A percentile compares a stretch with the other conserved stretches of the same genome.
phyloP scores from a whole-genome alignment of 2,888 invertebrate genomes.

The Hololepta plana region DNA sequence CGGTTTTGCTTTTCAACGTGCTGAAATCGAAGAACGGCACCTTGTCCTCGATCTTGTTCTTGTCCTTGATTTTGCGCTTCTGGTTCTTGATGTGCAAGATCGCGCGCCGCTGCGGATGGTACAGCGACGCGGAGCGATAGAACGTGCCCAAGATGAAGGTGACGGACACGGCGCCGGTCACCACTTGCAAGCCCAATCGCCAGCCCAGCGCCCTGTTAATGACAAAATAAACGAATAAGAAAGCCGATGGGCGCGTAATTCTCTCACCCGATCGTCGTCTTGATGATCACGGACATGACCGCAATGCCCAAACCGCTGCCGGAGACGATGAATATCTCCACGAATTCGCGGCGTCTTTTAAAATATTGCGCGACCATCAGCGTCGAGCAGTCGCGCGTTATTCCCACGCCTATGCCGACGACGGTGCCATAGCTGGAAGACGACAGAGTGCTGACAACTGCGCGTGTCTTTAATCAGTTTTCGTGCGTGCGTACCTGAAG shows the following conservation, averaged over 20 bases:
- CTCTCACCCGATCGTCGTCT: constrained; percentile 54
- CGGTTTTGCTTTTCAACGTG: constrained; percentile 67
- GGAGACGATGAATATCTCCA: constrained; percentile 75
- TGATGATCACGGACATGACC: constrained; percentile 67
- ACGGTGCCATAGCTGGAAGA: constrained; percentile 64
- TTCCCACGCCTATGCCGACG: constrained; percentile 65
- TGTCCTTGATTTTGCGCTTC: constrained; percentile 66
- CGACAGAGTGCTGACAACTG: constrained; percentile 1
- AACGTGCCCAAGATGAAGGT: constrained; percentile 75
- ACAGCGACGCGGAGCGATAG: constrained; percentile 74
- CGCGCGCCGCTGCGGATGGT: constrained; percentile 73
- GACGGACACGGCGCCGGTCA: constrained; percentile 66
- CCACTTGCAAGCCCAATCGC: constrained; percentile 68
- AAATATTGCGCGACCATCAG: constrained; percentile 86
- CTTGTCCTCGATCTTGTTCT: constrained; percentile 55
- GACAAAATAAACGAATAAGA: constrained; percentile 2
- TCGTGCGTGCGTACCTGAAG: constrained; percentile 44
- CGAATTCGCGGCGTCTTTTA: constrained; percentile 64
- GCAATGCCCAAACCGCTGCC: constrained; percentile 74
- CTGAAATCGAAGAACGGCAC: constrained; percentile 77
- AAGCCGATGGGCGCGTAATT: background rate
- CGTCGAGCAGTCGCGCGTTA: constrained; percentile 71
- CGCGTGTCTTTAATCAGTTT: background rate
- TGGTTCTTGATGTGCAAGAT: constrained; percentile 81
- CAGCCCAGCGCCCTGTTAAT: constrained; percentile 51